Evolutionary conservation across 2,113 vertebrate genomes (phyloP), one percentile per base, ranked within the genome.

Genomic region (Boleophthalmus pectinirostris): DNA sequence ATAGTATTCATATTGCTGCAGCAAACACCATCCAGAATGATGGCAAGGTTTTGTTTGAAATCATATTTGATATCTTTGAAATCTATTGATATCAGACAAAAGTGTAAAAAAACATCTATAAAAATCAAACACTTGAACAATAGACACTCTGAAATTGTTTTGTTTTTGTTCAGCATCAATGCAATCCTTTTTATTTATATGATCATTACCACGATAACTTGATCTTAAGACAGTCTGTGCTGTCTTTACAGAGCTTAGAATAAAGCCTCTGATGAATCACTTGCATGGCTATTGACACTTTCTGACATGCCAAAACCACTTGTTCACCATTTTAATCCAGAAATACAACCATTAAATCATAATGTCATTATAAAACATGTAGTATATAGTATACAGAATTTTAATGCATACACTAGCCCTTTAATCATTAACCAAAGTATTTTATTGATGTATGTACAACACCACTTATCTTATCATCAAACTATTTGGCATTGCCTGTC

Each of bases 191-290:
- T 16, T 60, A 25, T 25, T 60, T 16, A 15, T 33, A 13, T 33
- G 15, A 33, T 33, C 14, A 61, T 33, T 5, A 18, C 11, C 60
- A 63, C 29, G 74, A 56, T 56, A 49, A 80, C 35, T 15, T 43
- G 24, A 66, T 29, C 45, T 72, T 49, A 7, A 75, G 68, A 79
- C 76, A 81, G 79, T 83, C 74, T 68, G 2, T 24, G 64, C 69
- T 85, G 80, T 86, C 82, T 77, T 78, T 85, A 43, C 45, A 18
- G 47, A 68, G 74, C 33, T 68, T 54, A 53, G 33, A n/a, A 69
- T 77, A 73, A 57, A 69, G 43, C 68, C 29, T 49, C 46, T 63
- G 71, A 71, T 75, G 54, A 73, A 53, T 53, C 1, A 18, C 49
- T 58, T 49, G 68, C 68, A 58, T 69, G 60, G 25, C 43, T 21